A percentile compares a stretch with the other conserved stretches of the same genome.
Conservation (phyloP, 2,797 vertebrate species). For the Anabacerthia variegaticeps region DNA sequence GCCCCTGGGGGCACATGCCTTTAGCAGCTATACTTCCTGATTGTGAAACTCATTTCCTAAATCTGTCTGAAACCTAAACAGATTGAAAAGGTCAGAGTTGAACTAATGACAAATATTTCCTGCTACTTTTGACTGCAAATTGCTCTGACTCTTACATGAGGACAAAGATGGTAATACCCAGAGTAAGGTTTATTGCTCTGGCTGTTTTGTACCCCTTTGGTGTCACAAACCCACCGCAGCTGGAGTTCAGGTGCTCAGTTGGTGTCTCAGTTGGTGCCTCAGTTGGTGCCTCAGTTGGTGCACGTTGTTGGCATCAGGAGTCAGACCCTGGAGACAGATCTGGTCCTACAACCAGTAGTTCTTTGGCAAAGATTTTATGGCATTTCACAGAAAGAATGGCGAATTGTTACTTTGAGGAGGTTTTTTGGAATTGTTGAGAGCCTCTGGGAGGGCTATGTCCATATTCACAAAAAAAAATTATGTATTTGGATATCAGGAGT, state of each 20-base stretch:
- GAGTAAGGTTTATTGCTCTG: not conserved
- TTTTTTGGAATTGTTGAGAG: not conserved
- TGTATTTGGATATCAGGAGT: not conserved
- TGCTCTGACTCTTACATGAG: not conserved
- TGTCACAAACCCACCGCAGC: not conserved
- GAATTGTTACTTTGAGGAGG: not conserved
- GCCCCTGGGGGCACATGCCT: constrained; percentile 56
- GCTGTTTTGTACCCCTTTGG: not conserved
- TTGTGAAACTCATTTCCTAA: constrained; percentile 74
- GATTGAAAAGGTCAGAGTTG: constrained; percentile 58
- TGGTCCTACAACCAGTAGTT: not conserved
- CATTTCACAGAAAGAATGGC: not conserved
- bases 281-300: not conserved
- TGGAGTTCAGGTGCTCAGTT: not conserved
- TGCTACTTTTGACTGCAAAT: not conserved
- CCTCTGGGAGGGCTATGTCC: not conserved
- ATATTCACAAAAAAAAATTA: not conserved
- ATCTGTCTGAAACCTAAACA: constrained; percentile 70
- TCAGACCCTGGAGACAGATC: not conserved
- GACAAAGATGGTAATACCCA: not conserved
- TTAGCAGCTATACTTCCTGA: constrained; percentile 71
- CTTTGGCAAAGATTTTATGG: not conserved
- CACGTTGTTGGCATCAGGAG: not conserved
- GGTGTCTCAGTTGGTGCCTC: not conserved
- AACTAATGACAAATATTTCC: constrained; percentile 57